Base-by-base conservation (phyloP, 1,140 invertebrate genomes). In the Ostrea denselamellosa region DNA sequence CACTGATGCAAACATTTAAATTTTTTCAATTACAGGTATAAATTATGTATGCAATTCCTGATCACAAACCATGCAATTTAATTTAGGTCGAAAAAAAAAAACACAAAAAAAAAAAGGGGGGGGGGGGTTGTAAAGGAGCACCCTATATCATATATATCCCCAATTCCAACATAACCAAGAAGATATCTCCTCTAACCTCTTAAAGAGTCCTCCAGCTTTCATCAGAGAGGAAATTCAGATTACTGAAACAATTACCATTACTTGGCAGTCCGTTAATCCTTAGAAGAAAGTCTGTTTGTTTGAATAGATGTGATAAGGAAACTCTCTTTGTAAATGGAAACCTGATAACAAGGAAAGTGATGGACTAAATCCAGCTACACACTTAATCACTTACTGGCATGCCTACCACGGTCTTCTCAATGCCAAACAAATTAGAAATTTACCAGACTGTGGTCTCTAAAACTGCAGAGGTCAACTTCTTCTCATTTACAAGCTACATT, bases 291-390 rank as follows among this genome's bases (percentile, higher is more conserved):
- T 34, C 22, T 28, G 68, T 25, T 28, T 77, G 68, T 77, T 77
- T 77, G 25, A 77, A 77, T 77, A 77, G 68, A 25, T 8, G 68
- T 77, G 68, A 77, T 77, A 77, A 77, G 68, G 28, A 77, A 34
- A 10, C 68, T 9, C 65, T 71, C 68, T 34, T 25, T 77, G 25
- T 14, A 28, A 14, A 22, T 77, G 68, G 25, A 77, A 9, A 34
- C 14, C 68, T 77, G 22, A 77, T 28, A 25, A 77, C 68, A 34
- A n/a, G 25, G 68, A 34, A 77, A 77, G 68, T 34, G 68, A 34
- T 77, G 68, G 68, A 77, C 68, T 77, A 77, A 10, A 77, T 77
- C 68, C 68, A 77, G 68, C 68, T 34, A 77, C 68, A 77, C 34
- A 77, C 8, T 22, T 77, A 77, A 77, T 77, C 68, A 77, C 68